A percentile compares a stretch with the other conserved stretches of the same genome.
Evolutionary conservation across 2,888 invertebrate genomes (phyloP).

Genomic region (Drosophila neutralis): DNA sequence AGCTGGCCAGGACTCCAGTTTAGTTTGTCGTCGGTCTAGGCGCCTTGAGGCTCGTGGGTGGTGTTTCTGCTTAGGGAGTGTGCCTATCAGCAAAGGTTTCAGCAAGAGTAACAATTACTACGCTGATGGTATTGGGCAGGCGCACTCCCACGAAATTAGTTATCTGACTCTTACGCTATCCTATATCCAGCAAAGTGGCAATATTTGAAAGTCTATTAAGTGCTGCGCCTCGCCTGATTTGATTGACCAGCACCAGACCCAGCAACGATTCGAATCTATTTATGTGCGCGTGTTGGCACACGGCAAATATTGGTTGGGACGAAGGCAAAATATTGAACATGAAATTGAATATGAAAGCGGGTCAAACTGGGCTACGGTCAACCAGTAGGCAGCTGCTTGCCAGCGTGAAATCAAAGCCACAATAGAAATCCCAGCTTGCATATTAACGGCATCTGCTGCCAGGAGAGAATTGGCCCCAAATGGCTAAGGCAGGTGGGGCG

Average conservation of each 20-base stretch:
- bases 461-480: conserved; percentile 25
- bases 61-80: neutral
- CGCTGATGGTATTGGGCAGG: conserved; percentile 19
- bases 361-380: neutral
- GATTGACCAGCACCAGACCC: conserved; percentile 41
- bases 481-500: conserved; percentile 15
- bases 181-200: conserved; percentile 66
- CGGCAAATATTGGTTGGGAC: conserved; percentile 39
- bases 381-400: conserved; percentile 12
- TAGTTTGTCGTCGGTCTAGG: conserved; percentile 14
- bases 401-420: conserved; percentile 72
- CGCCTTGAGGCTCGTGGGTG: conserved; percentile 48
- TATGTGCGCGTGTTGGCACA: conserved; percentile 25
- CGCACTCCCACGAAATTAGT: conserved; percentile 71
- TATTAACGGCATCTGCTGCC: conserved; percentile 75
- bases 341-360: conserved; percentile 68
- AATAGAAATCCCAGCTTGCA: conserved; percentile 78
- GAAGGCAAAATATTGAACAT: conserved; percentile 71
- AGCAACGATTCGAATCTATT: conserved; percentile 39
- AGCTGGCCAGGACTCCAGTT: conserved; percentile 21
- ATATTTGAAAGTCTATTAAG: conserved; percentile 79
- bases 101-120: neutral
- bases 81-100: neutral
- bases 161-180: conserved; percentile 58
- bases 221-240: conserved; percentile 54